A percentile compares a stretch with the other conserved stretches of the same genome.
Conservation (phyloP, 2,113 vertebrate genomes). For the Neopipo cinnamomea region DNA sequence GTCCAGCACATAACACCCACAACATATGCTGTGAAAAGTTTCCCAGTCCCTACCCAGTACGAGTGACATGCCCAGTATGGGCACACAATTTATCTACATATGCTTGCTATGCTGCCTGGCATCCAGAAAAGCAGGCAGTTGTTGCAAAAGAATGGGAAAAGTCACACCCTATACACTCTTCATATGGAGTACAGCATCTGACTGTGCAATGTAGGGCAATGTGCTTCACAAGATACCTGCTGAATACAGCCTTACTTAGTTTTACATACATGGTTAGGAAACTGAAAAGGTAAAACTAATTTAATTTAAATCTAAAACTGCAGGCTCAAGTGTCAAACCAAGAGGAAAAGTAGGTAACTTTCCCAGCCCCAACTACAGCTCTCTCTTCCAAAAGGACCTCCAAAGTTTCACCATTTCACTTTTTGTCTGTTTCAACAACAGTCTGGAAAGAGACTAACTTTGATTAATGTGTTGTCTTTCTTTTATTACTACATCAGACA, state of each 20-base stretch:
- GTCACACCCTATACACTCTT: not conserved
- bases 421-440: not conserved
- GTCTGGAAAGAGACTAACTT: not conserved
- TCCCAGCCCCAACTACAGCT: not conserved
- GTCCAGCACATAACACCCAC: fast-evolving
- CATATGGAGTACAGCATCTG: not conserved
- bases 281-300: not conserved
- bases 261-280: not conserved
- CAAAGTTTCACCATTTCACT: not conserved
- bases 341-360: not conserved
- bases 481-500: not conserved
- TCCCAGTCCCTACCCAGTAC: not conserved
- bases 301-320: not conserved
- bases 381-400: not conserved
- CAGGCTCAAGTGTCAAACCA: not conserved
- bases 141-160: slow-evolving; percentile 1
- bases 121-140: not conserved
- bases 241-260: not conserved
- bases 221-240: not conserved
- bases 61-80: not conserved
- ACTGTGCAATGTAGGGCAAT: not conserved
- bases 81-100: not conserved
- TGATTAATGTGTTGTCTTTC: not conserved
- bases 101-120: fast-evolving
- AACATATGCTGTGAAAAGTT: not conserved